Evolutionary conservation across 2,888 invertebrate genomes (phyloP), one percentile per base, ranked within the genome.

Genomic region (Strigamia maritima): DNA sequence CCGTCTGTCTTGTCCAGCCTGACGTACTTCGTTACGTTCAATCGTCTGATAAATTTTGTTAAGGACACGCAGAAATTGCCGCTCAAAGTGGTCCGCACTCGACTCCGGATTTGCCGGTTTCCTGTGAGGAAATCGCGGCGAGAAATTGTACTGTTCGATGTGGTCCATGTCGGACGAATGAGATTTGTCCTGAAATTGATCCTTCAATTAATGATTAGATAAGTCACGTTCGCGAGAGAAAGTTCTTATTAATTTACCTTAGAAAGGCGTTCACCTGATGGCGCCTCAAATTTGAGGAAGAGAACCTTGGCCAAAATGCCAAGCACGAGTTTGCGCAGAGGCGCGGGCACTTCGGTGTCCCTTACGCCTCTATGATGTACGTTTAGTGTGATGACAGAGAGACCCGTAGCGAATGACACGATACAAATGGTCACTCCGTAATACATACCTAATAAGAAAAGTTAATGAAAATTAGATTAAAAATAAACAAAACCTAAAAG

Each of bases 351-450:
- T 84, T 92, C 91, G 82, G 91, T 90, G 82, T 93, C 94, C 85
- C 93, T 89, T 82, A 92, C 91, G 83, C 94, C 94, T 85, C 93
- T 89, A 88, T 94, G 93, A 86, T 94, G 94, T 84, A 94, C 91
- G 86, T 94, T 94, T 81, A 94, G 88, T 1, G 94, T 94, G 80
- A 94, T 92, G 79, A 94, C 94, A 0, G 94, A 93, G 78, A 93
- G 87, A 0, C 92, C 93, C 0, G 92, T 92, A 6, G 93, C 93
- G 84, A 93, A 92, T 0, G 93, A 92, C 65, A 93, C 93, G 82
- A 93, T 87, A 83, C 93, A 93, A 83, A 93, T 93, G 86, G 92
- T 92, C 35, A 93, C 93, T 79, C 93, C 93, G 83, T 93, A 93
- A 86, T 93, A 93, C 83, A 93, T 88, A 87, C 93, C 93, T 93